Conservation (phyloP, 2,888 invertebrate genomes). For the Aproaerema taeniolella region DNA sequence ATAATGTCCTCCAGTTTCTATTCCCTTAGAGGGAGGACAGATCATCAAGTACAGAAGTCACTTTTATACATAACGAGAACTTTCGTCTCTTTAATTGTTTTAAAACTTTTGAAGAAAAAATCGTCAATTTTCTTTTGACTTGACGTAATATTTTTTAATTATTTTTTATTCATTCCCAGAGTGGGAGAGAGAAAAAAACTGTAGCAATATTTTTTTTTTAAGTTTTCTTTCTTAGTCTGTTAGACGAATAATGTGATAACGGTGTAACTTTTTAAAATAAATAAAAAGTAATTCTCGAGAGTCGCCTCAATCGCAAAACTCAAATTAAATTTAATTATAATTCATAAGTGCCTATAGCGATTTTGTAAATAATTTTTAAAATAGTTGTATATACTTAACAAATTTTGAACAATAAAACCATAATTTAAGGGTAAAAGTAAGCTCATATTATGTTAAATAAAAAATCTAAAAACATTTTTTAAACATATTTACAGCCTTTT, state of each 20-base stretch:
- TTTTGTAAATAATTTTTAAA: conserved; percentile 16
- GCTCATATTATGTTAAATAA: too few relatives aligned
- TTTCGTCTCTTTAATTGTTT: not conserved
- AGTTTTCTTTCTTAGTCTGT: conserved; percentile 6
- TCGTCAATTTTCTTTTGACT: not conserved
- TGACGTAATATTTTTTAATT: not conserved
- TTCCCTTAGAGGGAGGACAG: too few relatives aligned
- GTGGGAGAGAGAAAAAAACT: conserved; percentile 11
- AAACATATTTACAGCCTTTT: too few relatives aligned
- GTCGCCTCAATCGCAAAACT: conserved; percentile 24
- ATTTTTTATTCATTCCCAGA: not conserved
- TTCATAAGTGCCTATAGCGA: conserved; percentile 45
- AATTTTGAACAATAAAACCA: conserved; percentile 18
- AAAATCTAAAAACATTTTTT: too few relatives aligned
- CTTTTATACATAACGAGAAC: too few relatives aligned
- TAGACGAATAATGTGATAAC: conserved; percentile 16
- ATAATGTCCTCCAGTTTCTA: too few relatives aligned
- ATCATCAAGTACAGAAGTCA: too few relatives aligned
- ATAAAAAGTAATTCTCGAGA: conserved; percentile 16
- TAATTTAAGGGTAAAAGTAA: too few relatives aligned
- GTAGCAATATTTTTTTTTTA: conserved; percentile 3
- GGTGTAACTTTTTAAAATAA: conserved; percentile 24
- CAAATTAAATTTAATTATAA: conserved; percentile 31
- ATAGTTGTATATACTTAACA: conserved; percentile 26
- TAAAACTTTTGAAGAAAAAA: not conserved